phyloP scores from a whole-genome alignment of 2,797 vertebrate genomes.

The Cryptoblepharus egeriae region DNA sequence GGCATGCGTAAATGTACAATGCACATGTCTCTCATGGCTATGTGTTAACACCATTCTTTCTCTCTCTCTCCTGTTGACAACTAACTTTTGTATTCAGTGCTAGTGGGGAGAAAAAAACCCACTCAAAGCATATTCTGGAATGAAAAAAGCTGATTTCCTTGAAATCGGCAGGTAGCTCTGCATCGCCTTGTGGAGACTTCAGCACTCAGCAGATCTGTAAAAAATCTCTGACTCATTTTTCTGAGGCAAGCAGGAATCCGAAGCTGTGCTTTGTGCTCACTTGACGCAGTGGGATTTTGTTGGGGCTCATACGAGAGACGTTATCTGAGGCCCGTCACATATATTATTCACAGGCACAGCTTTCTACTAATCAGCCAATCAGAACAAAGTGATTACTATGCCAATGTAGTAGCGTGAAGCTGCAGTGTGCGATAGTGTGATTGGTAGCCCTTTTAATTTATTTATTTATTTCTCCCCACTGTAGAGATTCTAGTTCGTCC shows the following conservation, averaged over 20 bases:
- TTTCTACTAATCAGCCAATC: conserved; percentile 28
- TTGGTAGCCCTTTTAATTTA: rapidly evolving
- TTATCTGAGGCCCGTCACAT: neutral
- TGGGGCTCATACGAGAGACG: neutral
- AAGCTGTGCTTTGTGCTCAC: conserved; percentile 25
- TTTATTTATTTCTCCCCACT: neutral
- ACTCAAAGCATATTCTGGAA: neutral
- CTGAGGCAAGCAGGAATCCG: neutral
- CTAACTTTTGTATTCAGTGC: too few species aligned
- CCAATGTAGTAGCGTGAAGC: neutral
- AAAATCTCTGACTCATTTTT: conserved; percentile 3
- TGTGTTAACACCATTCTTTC: too few species aligned
- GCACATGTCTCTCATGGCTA: too few species aligned
- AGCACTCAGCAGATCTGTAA: conserved; percentile 21
- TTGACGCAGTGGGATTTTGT: neutral
- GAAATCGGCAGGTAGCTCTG: conserved; percentile 1
- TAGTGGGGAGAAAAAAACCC: neutral
- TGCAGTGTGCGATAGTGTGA: neutral
- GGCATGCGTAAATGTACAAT: too few species aligned
- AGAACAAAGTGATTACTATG: conserved; percentile 25
- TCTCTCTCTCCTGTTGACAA: too few species aligned
- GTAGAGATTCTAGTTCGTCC: conserved; percentile 20
- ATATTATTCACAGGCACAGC: neutral
- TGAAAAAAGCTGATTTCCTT: conserved; percentile 2
- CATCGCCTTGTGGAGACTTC: conserved; percentile 3